Conservation (phyloP, 2,888 invertebrate species). For the Pachydiplax longipennis region DNA sequence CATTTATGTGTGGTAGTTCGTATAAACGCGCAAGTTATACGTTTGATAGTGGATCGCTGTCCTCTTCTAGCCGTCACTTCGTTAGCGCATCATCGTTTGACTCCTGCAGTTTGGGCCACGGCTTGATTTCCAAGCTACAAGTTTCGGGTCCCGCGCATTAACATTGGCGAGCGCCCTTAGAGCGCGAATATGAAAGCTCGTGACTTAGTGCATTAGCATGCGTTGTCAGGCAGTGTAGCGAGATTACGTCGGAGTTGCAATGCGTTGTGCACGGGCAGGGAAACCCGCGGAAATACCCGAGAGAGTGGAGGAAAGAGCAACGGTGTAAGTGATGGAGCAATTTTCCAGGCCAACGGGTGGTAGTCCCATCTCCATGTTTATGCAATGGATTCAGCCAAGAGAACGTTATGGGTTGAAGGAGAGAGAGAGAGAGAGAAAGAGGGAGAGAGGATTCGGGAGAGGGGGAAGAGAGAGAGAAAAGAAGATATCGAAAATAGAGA, state of each 20-base stretch:
- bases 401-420: not conserved
- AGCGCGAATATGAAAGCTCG: not conserved
- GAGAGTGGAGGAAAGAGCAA: not conserved
- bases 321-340: conserved; percentile 1
- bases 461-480: not conserved
- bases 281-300: not conserved
- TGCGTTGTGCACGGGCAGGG: not conserved
- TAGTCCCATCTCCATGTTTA: conserved; percentile 1
- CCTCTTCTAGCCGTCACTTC: not conserved
- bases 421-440: not conserved
- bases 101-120: not conserved
- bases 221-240: not conserved
- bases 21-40: no score
- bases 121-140: not conserved
- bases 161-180: not conserved
- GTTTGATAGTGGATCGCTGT: no score
- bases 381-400: not conserved
- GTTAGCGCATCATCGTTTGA: not conserved
- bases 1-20: no score
- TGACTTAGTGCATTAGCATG: not conserved
- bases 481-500: not conserved
- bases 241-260: not conserved
- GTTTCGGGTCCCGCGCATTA: not conserved
- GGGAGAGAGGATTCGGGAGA: not conserved
- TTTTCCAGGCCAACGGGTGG: not conserved